These are phyloP conservation scores for Salvelinus fontinalis DNA, from an alignment of 2,113 vertebrate species.

Conservation along the genomic window DNA sequence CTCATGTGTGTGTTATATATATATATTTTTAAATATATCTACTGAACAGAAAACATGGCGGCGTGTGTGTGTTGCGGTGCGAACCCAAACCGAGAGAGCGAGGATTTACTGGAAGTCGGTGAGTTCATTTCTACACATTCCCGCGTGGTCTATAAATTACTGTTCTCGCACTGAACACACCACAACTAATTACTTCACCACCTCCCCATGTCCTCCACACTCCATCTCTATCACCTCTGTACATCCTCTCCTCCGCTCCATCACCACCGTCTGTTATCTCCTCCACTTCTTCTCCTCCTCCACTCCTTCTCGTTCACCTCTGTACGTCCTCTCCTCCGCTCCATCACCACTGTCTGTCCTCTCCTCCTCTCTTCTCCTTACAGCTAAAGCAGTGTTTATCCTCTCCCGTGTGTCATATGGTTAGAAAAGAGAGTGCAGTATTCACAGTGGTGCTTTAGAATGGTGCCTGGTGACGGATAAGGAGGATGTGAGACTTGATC, in stretches of 20 bases:
- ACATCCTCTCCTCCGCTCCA: conserved; percentile 24
- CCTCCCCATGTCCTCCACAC: conserved; percentile 15
- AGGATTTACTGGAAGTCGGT: conserved; percentile 66
- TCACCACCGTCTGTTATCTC: not conserved
- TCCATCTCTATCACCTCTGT: conserved; percentile 1
- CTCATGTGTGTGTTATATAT: no score
- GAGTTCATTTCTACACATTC: conserved; percentile 64
- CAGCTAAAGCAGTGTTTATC: not conserved
- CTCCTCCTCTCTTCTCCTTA: not conserved
- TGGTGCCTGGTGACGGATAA: not conserved
- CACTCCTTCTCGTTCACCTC: not conserved
- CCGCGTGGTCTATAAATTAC: conserved; percentile 62
- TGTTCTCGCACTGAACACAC: conserved; percentile 22
- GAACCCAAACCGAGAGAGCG: conserved; percentile 38
- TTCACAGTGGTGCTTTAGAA: not conserved
- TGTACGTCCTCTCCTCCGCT: not conserved
- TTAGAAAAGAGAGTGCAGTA: no score
- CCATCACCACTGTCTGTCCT: no score
- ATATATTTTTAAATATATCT: no score
- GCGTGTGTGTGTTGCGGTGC: conserved; percentile 18
- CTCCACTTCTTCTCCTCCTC: not conserved
- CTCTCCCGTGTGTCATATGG: not conserved
- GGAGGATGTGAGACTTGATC: not conserved
- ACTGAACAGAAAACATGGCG: no score
- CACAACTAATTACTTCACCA: conserved; percentile 64